These are phyloP conservation scores for Phrixothrix hirtus DNA, from an alignment of 2,888 invertebrate species.

Conservation along the genomic window DNA sequence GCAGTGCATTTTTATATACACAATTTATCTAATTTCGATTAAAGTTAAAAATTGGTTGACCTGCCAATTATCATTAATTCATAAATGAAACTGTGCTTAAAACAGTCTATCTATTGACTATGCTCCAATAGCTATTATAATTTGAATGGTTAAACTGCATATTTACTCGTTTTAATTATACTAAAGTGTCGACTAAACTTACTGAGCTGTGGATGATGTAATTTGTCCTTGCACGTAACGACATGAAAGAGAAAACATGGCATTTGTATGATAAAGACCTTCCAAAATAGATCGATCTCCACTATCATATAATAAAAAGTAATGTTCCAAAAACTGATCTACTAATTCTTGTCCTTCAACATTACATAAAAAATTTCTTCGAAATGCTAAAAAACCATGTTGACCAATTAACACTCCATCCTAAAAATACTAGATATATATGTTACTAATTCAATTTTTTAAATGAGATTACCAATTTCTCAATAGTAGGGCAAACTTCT, in stretches of 20 bases:
- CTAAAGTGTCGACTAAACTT: constrained; percentile 28
- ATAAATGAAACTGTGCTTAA: too few species aligned
- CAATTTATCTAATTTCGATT: too few species aligned
- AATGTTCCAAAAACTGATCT: constrained; percentile 67
- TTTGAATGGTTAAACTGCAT: too few species aligned
- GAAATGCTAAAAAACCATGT: constrained; percentile 55
- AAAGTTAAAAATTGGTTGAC: too few species aligned
- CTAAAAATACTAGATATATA: constrained; percentile 52
- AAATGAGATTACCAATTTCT: constrained; percentile 58
- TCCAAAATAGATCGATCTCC: constrained; percentile 59
- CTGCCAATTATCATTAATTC: too few species aligned
- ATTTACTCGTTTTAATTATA: too few species aligned
- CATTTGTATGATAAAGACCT: constrained; percentile 66
- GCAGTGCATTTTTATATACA: too few species aligned
- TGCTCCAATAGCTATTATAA: too few species aligned
- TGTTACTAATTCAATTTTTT: too few species aligned
- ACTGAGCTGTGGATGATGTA: constrained; percentile 48
- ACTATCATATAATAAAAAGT: constrained; percentile 68
- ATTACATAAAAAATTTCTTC: constrained; percentile 61
- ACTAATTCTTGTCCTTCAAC: constrained; percentile 58
- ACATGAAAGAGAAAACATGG: constrained; percentile 65
- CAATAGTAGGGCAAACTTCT: constrained; percentile 50
- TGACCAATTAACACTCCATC: constrained; percentile 57
- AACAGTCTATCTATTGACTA: too few species aligned
- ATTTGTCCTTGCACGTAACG: constrained; percentile 43